phyloP scores from a whole-genome alignment of 2,888 invertebrate genomes.

The Dromius quadrimaculatus region DNA sequence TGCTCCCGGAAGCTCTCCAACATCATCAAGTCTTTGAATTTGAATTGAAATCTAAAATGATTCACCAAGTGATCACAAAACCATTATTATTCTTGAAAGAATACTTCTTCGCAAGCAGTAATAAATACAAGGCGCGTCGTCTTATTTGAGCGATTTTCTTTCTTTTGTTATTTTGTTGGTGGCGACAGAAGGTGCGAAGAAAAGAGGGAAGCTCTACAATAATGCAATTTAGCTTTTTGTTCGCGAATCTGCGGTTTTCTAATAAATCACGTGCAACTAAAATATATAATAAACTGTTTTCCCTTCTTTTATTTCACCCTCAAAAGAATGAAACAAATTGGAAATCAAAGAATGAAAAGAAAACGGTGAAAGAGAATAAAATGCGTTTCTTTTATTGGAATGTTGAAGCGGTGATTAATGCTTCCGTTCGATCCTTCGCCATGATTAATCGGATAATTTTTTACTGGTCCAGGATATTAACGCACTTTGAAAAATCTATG shows the following conservation, averaged over 20 bases:
- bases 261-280: conserved; percentile 41
- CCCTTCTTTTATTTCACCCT: conserved; percentile 35
- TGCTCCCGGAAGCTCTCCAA: too few relatives aligned
- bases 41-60: too few relatives aligned
- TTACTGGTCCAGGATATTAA: conserved; percentile 32
- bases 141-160: conserved; percentile 37
- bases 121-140: conserved; percentile 31
- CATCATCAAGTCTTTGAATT: too few relatives aligned
- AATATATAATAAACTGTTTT: conserved; percentile 41
- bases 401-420: conserved; percentile 45
- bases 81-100: too few relatives aligned
- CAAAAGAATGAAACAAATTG: conserved; percentile 50
- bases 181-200: background rate
- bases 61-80: too few relatives aligned
- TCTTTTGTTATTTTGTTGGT: conserved; percentile 17
- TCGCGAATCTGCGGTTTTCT: conserved; percentile 24
- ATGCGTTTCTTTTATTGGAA: conserved; percentile 50
- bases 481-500: conserved; percentile 24
- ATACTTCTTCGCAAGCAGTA: too few relatives aligned
- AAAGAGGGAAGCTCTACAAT: background rate
- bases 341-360: conserved; percentile 47
- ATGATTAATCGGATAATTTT: conserved; percentile 38
- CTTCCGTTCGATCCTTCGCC: conserved; percentile 17
- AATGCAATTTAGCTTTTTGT: conserved; percentile 34
- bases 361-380: conserved; percentile 42